A percentile compares a stretch with the other conserved stretches of the same genome.
Conservation (phyloP, 2,797 vertebrate genomes). For the Peromyscus aztecus region DNA sequence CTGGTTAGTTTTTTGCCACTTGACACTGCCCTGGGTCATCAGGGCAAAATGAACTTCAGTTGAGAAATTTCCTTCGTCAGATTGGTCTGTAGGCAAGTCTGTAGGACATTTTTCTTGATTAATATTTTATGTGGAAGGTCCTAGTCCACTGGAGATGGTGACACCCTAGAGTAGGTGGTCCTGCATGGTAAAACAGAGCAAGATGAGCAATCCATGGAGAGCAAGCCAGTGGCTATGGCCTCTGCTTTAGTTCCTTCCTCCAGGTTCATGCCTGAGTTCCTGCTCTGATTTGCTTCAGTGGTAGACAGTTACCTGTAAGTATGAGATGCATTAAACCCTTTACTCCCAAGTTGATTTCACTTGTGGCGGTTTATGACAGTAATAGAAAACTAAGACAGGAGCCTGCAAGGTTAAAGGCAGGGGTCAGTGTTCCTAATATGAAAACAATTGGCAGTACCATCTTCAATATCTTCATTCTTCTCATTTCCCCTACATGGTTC, state of each 20-base stretch:
- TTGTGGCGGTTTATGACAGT: background rate
- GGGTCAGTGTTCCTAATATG: background rate
- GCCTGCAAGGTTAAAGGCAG: background rate
- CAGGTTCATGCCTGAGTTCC: background rate
- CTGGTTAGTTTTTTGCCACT: background rate
- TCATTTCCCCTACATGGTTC: slow-evolving; percentile 26
- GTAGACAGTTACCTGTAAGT: background rate
- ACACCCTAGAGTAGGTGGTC: background rate
- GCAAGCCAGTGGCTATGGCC: background rate
- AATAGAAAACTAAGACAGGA: background rate
- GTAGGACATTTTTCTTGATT: no score
- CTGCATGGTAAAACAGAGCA: no score
- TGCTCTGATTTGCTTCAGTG: background rate
- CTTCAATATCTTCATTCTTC: background rate
- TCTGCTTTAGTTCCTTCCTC: background rate
- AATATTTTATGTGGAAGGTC: background rate
- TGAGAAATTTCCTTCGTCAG: background rate
- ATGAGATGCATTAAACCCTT: background rate
- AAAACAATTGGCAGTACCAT: background rate
- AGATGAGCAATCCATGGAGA: background rate
- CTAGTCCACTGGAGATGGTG: background rate
- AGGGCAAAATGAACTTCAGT: background rate
- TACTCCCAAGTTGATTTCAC: background rate
- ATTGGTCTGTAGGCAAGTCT: no score
- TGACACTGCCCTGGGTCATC: background rate